Conservation (phyloP, 2,113 vertebrate genomes). For the Beaufortia kweichowensis region DNA sequence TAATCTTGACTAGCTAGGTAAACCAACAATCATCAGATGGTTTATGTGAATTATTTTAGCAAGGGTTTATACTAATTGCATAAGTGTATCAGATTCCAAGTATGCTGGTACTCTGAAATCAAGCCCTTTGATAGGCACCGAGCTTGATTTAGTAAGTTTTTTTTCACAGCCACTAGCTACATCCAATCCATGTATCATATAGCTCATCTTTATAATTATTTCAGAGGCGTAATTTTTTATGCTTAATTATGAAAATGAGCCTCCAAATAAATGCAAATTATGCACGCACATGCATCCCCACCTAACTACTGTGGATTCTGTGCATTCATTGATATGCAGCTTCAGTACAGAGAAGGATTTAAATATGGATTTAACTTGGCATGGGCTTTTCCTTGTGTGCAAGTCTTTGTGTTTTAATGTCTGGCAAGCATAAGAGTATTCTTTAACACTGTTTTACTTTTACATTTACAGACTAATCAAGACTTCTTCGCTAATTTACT, state of each 20-base stretch:
- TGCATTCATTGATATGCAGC: slow-evolving; percentile 69
- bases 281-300: slow-evolving; percentile 50
- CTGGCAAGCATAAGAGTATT: slow-evolving; percentile 64
- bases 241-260: slow-evolving; percentile 59
- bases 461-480: slow-evolving; percentile 18
- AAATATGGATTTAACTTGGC: slow-evolving; percentile 71
- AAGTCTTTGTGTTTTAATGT: slow-evolving; percentile 65
- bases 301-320: slow-evolving; percentile 61
- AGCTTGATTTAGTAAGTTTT: background rate
- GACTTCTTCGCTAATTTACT: background rate
- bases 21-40: background rate
- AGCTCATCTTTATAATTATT: slow-evolving; percentile 55
- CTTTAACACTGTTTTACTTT: slow-evolving; percentile 57
- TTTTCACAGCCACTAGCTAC: background rate
- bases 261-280: slow-evolving; percentile 58
- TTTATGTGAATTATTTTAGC: slow-evolving; percentile 17
- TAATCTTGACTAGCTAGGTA: too few species aligned
- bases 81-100: slow-evolving; percentile 18
- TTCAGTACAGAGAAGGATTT: slow-evolving; percentile 65
- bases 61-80: slow-evolving; percentile 10
- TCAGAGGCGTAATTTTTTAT: slow-evolving; percentile 52
- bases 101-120: slow-evolving; percentile 6
- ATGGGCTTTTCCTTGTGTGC: slow-evolving; percentile 58
- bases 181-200: slow-evolving; percentile 26
- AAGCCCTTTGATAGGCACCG: slow-evolving; percentile 13